Percentiles rank a stretch among this genome's conserved stretches.
Conservation (phyloP, 2,113 vertebrate genomes). For the Pantherophis guttatus region DNA sequence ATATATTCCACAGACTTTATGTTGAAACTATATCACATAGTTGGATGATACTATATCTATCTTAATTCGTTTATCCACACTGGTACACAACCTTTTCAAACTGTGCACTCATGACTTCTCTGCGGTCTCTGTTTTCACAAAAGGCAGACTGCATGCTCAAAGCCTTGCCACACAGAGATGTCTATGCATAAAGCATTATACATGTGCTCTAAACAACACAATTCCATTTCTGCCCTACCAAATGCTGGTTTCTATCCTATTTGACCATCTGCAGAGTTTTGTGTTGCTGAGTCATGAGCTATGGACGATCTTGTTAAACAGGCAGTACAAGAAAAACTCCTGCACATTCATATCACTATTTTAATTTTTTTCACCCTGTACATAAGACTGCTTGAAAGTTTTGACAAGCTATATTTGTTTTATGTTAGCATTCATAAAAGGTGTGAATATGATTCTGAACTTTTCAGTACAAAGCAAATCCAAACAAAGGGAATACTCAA, state of each 20-base stretch:
- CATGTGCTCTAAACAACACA: background rate
- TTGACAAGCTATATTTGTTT: constrained; percentile 69
- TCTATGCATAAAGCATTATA: background rate
- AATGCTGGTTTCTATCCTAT: background rate
- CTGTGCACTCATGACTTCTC: background rate
- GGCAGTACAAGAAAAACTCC: constrained; percentile 43
- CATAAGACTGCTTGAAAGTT: constrained; percentile 55
- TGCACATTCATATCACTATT: background rate
- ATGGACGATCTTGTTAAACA: constrained; percentile 55
- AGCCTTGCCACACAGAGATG: background rate
- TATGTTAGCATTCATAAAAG: constrained; percentile 68
- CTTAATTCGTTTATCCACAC: background rate
- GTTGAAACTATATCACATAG: background rate
- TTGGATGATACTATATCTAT: background rate
- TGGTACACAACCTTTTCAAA: background rate
- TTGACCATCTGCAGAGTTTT: background rate
- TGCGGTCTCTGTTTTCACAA: background rate
- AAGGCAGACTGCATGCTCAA: background rate
- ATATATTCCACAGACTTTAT: background rate
- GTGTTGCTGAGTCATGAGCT: constrained; percentile 49
- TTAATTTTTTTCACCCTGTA: constrained; percentile 41
- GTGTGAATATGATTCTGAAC: constrained; percentile 71
- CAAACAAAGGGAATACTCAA: constrained; percentile 69
- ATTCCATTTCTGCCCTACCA: background rate
- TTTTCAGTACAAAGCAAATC: constrained; percentile 70